Conservation (phyloP, 2,113 vertebrate genomes). For the Andinoacara biseriatus region DNA sequence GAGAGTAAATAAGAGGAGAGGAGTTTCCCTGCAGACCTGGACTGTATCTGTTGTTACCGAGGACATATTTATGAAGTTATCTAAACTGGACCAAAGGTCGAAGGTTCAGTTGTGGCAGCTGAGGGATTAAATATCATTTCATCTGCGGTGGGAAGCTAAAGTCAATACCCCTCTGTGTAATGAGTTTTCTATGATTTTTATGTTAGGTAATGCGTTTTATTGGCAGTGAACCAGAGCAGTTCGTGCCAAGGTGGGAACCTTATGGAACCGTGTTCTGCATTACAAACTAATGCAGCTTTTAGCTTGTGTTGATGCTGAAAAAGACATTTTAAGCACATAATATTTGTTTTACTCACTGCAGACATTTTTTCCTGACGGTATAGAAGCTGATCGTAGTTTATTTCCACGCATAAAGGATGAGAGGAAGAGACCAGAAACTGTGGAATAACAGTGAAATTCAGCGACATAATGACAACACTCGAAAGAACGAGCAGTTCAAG, state of each 20-base stretch:
- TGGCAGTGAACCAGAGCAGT: not conserved
- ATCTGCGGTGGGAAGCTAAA: not conserved
- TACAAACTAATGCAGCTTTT: not conserved
- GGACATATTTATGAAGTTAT: not conserved
- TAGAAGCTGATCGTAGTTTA: no score
- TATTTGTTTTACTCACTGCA: not conserved
- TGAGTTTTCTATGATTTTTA: not conserved
- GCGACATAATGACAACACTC: no score
- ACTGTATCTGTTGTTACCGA: not conserved
- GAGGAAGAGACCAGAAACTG: no score
- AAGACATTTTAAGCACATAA: not conserved
- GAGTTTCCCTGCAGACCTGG: not conserved
- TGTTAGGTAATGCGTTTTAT: not conserved
- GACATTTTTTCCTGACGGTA: no score
- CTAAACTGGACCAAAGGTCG: not conserved
- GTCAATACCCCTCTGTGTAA: not conserved
- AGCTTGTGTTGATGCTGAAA: not conserved
- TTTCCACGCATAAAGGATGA: no score
- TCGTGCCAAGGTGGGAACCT: not conserved
- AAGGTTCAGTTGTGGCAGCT: not conserved
- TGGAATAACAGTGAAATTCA: no score
- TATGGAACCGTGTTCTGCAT: not conserved
- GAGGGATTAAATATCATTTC: not conserved
- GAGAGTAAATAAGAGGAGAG: not conserved
- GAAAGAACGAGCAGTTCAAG: no score